phyloP scores from a whole-genome alignment of 2,888 invertebrate genomes.

The Biston stratarius region DNA sequence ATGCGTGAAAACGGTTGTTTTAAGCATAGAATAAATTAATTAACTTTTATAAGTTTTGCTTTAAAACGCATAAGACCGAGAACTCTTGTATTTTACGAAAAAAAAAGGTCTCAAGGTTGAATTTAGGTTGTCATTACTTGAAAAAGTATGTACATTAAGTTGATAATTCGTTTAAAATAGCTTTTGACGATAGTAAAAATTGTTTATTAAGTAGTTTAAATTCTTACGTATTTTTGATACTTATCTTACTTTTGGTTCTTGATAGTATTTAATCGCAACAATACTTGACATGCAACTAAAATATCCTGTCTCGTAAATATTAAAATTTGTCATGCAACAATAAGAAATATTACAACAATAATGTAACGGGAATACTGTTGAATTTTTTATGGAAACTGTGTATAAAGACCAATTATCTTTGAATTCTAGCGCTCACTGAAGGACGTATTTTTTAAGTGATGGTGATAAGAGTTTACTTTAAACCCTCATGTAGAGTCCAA shows the following conservation, averaged over 20 bases:
- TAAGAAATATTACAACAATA: too few relatives aligned
- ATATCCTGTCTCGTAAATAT: neutral
- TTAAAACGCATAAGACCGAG: too few relatives aligned
- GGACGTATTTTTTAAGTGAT: conserved; percentile 78
- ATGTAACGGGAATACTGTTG: conserved; percentile 11
- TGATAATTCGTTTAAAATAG: conserved; percentile 14
- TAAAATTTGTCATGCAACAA: conserved; percentile 11
- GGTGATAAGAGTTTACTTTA: conserved; percentile 75
- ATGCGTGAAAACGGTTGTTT: too few relatives aligned
- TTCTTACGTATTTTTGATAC: conserved; percentile 2
- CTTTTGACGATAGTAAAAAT: conserved; percentile 14
- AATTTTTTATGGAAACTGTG: conserved; percentile 25
- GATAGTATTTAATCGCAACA: neutral
- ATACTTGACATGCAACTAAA: conserved; percentile 1
- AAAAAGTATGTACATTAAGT: too few relatives aligned
- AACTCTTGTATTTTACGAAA: too few relatives aligned
- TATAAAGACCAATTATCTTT: conserved; percentile 59
- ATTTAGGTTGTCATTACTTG: too few relatives aligned
- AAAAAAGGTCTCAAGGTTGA: too few relatives aligned
- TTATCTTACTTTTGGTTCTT: neutral
- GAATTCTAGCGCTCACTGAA: conserved; percentile 83
- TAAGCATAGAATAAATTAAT: too few relatives aligned
- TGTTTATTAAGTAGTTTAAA: conserved; percentile 7
- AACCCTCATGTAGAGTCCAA: conserved; percentile 74
- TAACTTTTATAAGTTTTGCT: too few relatives aligned